These are phyloP conservation scores for Ormyrus nitidulus DNA, from an alignment of 2,888 invertebrate species.

Conservation along the genomic window DNA sequence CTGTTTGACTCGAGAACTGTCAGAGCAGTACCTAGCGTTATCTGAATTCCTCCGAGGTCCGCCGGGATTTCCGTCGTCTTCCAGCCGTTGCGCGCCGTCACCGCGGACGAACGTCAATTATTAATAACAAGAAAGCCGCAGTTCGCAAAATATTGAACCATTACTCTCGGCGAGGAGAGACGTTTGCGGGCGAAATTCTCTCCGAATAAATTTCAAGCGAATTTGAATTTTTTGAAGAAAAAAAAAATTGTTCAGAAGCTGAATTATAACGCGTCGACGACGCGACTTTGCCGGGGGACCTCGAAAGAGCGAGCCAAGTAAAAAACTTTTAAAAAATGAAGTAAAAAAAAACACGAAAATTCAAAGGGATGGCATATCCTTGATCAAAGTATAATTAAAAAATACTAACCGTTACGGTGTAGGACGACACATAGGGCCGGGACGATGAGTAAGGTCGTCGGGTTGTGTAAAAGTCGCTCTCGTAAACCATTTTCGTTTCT, in stretches of 20 bases:
- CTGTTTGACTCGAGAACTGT: conserved; percentile 52
- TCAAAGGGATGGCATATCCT: neutral
- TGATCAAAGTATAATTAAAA: too few species aligned
- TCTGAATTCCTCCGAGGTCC: conserved; percentile 54
- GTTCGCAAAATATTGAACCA: too few species aligned
- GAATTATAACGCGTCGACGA: conserved; percentile 24
- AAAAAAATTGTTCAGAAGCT: neutral
- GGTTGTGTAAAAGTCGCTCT: conserved; percentile 93
- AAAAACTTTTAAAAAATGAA: conserved; percentile 57
- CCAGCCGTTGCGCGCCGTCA: conserved; percentile 38
- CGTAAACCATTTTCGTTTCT: conserved; percentile 88
- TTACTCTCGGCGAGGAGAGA: too few species aligned
- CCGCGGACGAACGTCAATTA: too few species aligned
- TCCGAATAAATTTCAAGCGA: too few species aligned
- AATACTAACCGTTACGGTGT: conserved; percentile 88
- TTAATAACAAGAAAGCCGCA: too few species aligned
- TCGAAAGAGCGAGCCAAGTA: conserved; percentile 52
- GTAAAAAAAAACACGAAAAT: conserved; percentile 20
- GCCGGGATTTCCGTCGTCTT: conserved; percentile 38
- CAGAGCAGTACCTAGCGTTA: conserved; percentile 56
- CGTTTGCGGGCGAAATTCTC: too few species aligned
- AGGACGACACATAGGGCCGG: conserved; percentile 83
- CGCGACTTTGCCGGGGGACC: conserved; percentile 56
- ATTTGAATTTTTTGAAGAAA: too few species aligned
- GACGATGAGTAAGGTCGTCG: conserved; percentile 89